Base-by-base conservation (phyloP, 2,113 vertebrate species). In the Bubo bubo region DNA sequence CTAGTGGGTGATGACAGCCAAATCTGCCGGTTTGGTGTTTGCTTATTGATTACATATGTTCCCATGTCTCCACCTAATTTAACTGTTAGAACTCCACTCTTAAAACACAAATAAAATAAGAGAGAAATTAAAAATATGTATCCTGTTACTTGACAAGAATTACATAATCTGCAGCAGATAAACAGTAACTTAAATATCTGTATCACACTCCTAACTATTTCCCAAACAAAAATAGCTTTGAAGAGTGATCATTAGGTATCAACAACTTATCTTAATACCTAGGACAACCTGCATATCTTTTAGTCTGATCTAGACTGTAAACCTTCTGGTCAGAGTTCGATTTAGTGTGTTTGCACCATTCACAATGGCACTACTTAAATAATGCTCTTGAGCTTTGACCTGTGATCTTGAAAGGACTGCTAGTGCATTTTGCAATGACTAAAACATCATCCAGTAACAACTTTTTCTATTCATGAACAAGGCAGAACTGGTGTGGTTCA, bases 1-100 rank as follows among this genome's bases (percentile, higher is more conserved):
- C 99, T 99, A 90, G 98, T 98, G 35, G 99, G 99, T 52, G 99
- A 99, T 2, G 99, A 99, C 9, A 99, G 97, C 99, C 99, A 99
- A 97, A 99, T 99, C 96, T 99, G 99, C 96, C 94, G 98, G 98
- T 99, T 99, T 66, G 99, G 99, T 21, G 99, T 99, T 97, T 99
- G 99, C 95, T 99, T 99, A 98, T 99, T 99, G 98, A 99, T 99
- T 75, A 99, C 99, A 0, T 99, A 99, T 2, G 99, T 99, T 66
- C 99, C 99, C 43, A 99, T 98, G 76, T 97, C 98, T 37, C 98
- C 98, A 14, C 99, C 98, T 58, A 99, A 88, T 94, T 99, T 99
- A 91, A 99, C 63, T 26, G 99, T 99, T 94, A 99, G 82, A 35
- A 99, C 99, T 8, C 99, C 99, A 74, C 96, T 99, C 99, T 99